Evolutionary conservation across 2,888 invertebrate species (phyloP).

Genomic region (Perithous albicinctus): DNA sequence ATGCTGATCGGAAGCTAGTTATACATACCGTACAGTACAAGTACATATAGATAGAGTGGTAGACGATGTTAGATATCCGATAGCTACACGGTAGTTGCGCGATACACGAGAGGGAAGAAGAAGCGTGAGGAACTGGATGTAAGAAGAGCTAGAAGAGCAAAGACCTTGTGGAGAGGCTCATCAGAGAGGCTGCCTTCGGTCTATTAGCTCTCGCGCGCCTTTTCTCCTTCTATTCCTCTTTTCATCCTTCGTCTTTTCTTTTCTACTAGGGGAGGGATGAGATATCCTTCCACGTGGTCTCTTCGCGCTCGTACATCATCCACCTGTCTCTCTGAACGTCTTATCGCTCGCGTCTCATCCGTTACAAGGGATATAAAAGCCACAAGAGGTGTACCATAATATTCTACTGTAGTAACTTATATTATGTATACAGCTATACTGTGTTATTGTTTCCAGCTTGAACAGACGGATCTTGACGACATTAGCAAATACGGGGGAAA

Average conservation of each 20-base stretch:
- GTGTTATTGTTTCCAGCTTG: slow-evolving; percentile 39
- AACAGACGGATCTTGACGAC: slow-evolving; percentile 1
- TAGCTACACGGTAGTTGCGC: slow-evolving; percentile 56
- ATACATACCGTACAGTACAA: slow-evolving; percentile 25
- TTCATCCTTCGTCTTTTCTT: slow-evolving; percentile 42
- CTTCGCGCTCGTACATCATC: slow-evolving; percentile 70
- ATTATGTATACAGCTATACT: slow-evolving; percentile 23
- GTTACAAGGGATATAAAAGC: slow-evolving; percentile 57
- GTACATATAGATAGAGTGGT: slow-evolving; percentile 43
- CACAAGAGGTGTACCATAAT: slow-evolving; percentile 56
- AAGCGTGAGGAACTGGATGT: slow-evolving; percentile 29
- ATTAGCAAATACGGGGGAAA: neutral
- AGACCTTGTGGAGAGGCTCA: slow-evolving; percentile 58
- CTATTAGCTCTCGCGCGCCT: slow-evolving; percentile 56
- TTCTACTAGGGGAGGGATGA: slow-evolving; percentile 69
- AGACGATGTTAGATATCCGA: slow-evolving; percentile 60
- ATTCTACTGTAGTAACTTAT: slow-evolving; percentile 37
- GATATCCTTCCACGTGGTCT: slow-evolving; percentile 64
- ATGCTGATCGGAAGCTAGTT: slow-evolving; percentile 64
- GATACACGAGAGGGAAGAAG: slow-evolving; percentile 18
- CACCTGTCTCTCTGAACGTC: slow-evolving; percentile 70
- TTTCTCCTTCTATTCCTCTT: slow-evolving; percentile 17
- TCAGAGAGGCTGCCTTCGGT: slow-evolving; percentile 60
- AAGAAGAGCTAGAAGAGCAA: slow-evolving; percentile 53
- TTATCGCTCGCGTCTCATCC: slow-evolving; percentile 69